Base-by-base conservation (phyloP, 2,797 vertebrate genomes). In the Xerus rutilus region DNA sequence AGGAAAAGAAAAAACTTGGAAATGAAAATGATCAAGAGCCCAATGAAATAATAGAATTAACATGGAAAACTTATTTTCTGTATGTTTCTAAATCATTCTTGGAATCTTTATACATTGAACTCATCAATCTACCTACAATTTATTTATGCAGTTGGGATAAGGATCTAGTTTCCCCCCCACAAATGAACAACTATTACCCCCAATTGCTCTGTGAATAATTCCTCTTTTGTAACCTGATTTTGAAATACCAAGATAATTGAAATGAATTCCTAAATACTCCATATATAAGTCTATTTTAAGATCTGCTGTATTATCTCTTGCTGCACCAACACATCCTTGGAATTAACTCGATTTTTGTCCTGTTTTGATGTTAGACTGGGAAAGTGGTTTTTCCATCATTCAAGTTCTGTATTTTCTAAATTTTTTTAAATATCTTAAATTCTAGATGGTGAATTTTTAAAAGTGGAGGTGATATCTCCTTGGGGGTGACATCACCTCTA, bases 341-440 rank as follows among this genome's bases (percentile, higher is more conserved):
- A 70, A 32, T 90, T 95, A 45, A 65, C 64, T 59, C n/a, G 57
- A 67, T 30, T 93, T 81, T 95, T 59, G 59, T 23, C 20, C 30
- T 79, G 35, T 64, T 85, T 96, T 62, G 3, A 13, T 90, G 5
- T 78, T 93, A 77, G 17, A 1, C 62, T 54, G 13, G 32, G 17
- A 77, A 59, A 81, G 17, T 52, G 47, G 8, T 47, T 82, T 14
- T 95, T 94, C 89, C 89, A 43, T 85, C 69, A 49, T 94, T 79
- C 43, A 45, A 77, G 4, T n/a, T 88, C 49, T 89, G 1, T 25
- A 62, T 23, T 57, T 64, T 78, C 86, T 93, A 69, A 89, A 83
- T n/a, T 72, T 91, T 91, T 86, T 72, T 95, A 21, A 86, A n/a
- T 35, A 6, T 84, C 83, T 72, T 54, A n/a, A 78, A 94, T 90